Base-by-base conservation (phyloP, 64 coral and sea anemone species). In the Pachyseris speciosa region DNA sequence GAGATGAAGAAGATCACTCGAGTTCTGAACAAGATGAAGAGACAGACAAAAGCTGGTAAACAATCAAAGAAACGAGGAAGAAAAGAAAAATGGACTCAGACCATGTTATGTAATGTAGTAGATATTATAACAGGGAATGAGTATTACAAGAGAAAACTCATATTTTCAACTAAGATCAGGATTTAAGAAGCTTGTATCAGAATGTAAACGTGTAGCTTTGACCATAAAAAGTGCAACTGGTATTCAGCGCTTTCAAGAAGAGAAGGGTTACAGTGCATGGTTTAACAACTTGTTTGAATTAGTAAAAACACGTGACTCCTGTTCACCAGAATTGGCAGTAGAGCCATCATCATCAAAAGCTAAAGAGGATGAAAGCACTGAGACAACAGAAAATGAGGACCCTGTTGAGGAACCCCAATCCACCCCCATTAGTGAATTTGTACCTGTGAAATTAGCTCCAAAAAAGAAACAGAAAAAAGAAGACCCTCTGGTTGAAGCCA, bases 391-490 rank as follows among this genome's bases (percentile, higher is more conserved):
- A 66, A n/a, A 64, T 27, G 31, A 68, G 30, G 80, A 65, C 66
- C 27, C 20, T 13, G 61, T 20, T 16, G 75, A 33, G 20, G 85
- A 51, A 36, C 67, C 74, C 22, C 81, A 93, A 27, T 29, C 60
- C 90, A 86, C 24, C 7, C 72, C 11, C 36, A 81, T 72, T 29
- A n/a, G 60, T 26, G 2, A 61, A 0, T 87, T 93, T 78, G 72
- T 93, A 0, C 83, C 83, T 40, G 76, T 93, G 8, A 93, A 93
- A 80, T 75, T 57, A 86, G 73, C 84, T 74, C 81, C 84, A 87
- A 84, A 39, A 37, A 77, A 43, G 81, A 93, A 93, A 80, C 38
- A 1, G 11, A 51, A 51, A 90, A 90, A 79, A 90, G 84, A 93
- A 86, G 47, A 30, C 84, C 27, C 91, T 25, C 41, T 93, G 1